phyloP scores from a whole-genome alignment of 2,888 invertebrate species.

The Tetanocera ferruginea region DNA sequence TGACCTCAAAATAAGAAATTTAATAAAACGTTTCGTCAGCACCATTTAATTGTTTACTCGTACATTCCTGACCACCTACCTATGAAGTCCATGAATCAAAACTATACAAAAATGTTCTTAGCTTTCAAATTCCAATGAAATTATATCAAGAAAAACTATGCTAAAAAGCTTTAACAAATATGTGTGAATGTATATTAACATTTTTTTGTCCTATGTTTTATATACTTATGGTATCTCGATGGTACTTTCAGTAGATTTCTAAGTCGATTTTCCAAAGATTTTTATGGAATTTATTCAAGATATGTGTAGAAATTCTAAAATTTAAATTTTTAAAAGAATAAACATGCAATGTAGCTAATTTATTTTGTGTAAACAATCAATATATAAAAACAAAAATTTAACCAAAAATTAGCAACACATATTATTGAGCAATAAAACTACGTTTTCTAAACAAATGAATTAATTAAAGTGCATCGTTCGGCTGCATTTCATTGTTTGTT shows the following conservation, averaged over 20 bases:
- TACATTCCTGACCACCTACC: constrained; percentile 5
- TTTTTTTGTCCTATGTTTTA: too few species aligned
- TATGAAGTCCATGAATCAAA: background rate
- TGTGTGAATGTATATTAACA: too few species aligned
- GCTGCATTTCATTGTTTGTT: background rate
- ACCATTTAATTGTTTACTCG: background rate
- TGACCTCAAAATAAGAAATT: background rate
- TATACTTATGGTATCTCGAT: too few species aligned
- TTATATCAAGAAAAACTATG: background rate
- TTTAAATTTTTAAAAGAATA: background rate
- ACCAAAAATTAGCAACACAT: background rate
- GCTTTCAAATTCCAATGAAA: too few species aligned
- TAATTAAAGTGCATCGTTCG: constrained; percentile 9
- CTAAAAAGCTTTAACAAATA: background rate
- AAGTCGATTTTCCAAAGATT: too few species aligned
- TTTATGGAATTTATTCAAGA: too few species aligned
- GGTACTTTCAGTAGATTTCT: too few species aligned
- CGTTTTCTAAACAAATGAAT: constrained; percentile 30
- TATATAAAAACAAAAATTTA: too few species aligned
- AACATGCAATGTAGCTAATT: background rate
- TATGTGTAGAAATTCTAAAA: too few species aligned
- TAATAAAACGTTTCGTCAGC: background rate
- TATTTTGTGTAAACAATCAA: background rate
- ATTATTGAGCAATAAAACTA: constrained; percentile 27
- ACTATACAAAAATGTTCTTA: too few species aligned